Conservation (phyloP, 2,888 invertebrate species). For the Xiphydria camelus region DNA sequence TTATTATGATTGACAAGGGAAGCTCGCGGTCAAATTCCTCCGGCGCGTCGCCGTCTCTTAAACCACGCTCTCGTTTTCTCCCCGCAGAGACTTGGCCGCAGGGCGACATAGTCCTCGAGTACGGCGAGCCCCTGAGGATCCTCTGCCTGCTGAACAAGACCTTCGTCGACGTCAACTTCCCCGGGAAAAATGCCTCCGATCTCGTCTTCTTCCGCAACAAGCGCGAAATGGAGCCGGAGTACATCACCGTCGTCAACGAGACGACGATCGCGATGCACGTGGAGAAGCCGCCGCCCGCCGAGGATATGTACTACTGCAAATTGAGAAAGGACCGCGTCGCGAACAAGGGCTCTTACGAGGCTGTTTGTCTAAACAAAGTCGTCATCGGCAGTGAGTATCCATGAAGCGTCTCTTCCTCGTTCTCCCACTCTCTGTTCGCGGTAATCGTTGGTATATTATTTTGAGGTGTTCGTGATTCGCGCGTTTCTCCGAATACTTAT, state of each 20-base stretch:
- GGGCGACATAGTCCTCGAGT: constrained; percentile 63
- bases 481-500: no score
- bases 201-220: constrained; percentile 58
- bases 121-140: constrained; percentile 67
- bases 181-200: constrained; percentile 61
- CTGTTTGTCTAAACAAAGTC: constrained; percentile 63
- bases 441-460: no score
- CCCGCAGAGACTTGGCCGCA: constrained; percentile 58
- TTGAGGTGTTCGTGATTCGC: no score
- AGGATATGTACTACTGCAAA: constrained; percentile 63
- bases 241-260: constrained; percentile 63
- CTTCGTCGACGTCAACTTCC: constrained; percentile 50
- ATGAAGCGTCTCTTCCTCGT: no score
- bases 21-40: no score
- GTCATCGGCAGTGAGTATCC: constrained; percentile 63
- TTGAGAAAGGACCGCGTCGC: constrained; percentile 50
- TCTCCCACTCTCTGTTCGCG: constrained; percentile 60
- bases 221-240: constrained; percentile 54
- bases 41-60: no score
- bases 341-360: constrained; percentile 31
- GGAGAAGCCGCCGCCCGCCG: constrained; percentile 61
- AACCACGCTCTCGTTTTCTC: not conserved
- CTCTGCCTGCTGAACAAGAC: constrained; percentile 65
- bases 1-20: no score
- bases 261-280: constrained; percentile 67